Base-by-base conservation (phyloP, 2,888 invertebrate genomes). In the Macroteleia sp. region DNA sequence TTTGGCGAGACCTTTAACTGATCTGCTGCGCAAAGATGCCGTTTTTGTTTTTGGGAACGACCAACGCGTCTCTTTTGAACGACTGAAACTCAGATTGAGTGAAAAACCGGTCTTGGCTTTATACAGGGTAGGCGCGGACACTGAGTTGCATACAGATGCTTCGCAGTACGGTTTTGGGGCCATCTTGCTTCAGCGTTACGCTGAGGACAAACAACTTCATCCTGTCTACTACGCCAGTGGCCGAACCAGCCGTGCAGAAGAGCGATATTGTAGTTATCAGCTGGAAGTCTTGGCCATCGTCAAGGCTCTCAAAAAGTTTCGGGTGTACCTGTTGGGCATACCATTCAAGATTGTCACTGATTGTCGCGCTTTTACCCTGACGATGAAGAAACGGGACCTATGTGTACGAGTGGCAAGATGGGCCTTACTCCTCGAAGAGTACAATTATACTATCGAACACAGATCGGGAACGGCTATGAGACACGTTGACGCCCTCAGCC, bases 211-310 rank as follows among this genome's bases (percentile, higher is more conserved):
- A n/a, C n/a, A n/a, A n/a, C n/a, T n/a, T n/a, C n/a, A n/a, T n/a
- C n/a, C n/a, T n/a, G n/a, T 82, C 1, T 80, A 79, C 30, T 84
- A 67, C 41, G 77, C 82, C 22, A 84, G 82, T 10, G 61, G 80
- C 1, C 83, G 82, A 34, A 84, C 84, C 0, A 79, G 80, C 0
- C 46, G 61, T 0, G 83, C 79, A 0, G 81, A 84, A 34, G 59
- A 69, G 30, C 76, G 76, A 22, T 85, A 82, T 25, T 34, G 69
- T n/a, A 84, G 83, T 42, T 85, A 82, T 30, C 83, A 86, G 66
- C 41, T 85, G 0, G 83, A 83, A 36, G 81, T 82, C 0, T 17
- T 86, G 5, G 82, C 82, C 1, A 61, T 75, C 20, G 32, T 75
- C 10, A 59, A 54, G 9, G 22, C 67, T 9, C 20, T 82, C 2